These are phyloP conservation scores for Manis javanica DNA, from an alignment of 2,797 vertebrate species.

Conservation along the genomic window DNA sequence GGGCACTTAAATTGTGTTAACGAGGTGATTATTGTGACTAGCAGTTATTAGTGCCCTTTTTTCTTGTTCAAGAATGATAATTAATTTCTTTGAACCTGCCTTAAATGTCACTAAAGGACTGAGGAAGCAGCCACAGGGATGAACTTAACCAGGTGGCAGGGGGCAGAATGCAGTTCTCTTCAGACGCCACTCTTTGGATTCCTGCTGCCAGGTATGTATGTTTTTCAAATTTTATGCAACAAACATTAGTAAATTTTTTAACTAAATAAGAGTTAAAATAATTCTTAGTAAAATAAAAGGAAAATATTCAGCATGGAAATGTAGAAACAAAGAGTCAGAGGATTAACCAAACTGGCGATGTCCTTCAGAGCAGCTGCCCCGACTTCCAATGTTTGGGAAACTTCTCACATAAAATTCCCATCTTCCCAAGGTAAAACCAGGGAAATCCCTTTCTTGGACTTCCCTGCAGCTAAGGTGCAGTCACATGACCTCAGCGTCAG, in stretches of 20 bases:
- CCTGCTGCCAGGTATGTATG: neutral
- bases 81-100: neutral
- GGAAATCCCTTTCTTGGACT: neutral
- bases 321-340: neutral
- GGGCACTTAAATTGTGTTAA: neutral
- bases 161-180: neutral
- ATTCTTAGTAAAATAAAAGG: neutral
- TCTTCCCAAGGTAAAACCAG: neutral
- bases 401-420: neutral
- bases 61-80: neutral
- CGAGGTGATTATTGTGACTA: neutral
- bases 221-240: neutral
- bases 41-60: neutral
- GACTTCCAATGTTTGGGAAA: neutral
- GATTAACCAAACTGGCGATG: neutral
- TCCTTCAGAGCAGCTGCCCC: neutral
- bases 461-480: neutral
- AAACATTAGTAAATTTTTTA: neutral
- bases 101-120: neutral
- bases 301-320: neutral
- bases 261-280: neutral
- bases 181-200: neutral
- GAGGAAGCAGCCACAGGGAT: neutral
- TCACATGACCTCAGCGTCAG: neutral
- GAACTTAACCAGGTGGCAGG: neutral